Conservation (phyloP, 2,797 vertebrate species). For the Micromesistius poutassou region DNA sequence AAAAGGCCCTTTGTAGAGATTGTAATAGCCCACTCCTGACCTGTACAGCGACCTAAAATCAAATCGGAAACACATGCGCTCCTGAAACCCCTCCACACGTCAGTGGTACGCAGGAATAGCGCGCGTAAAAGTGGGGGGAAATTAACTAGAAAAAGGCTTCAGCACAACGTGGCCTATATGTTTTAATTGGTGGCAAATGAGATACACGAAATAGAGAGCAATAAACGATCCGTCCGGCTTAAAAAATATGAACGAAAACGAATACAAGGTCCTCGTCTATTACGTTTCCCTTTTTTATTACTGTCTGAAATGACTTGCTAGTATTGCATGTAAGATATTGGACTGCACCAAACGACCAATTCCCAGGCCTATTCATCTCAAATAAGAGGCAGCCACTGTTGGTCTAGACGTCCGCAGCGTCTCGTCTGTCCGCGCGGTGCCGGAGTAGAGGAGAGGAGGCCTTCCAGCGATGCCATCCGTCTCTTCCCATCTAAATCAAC, state of each 20-base stretch:
- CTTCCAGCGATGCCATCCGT: constrained; percentile 51
- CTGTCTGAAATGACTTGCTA: background rate
- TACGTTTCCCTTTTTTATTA: background rate
- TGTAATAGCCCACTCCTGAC: background rate
- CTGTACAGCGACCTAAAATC: background rate
- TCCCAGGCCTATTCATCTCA: background rate
- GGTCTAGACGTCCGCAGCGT: no score
- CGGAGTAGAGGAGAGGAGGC: constrained; percentile 24
- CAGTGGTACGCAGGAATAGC: background rate
- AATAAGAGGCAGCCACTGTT: no score
- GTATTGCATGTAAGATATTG: background rate
- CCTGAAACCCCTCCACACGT: background rate
- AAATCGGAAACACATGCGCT: background rate
- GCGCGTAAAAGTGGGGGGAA: background rate
- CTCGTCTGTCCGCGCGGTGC: background rate
- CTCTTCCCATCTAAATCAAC: constrained; percentile 57
- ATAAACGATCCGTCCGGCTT: no score
- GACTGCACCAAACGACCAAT: background rate
- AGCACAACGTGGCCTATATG: background rate
- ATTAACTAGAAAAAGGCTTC: background rate
- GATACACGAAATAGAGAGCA: no score
- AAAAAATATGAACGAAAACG: no score
- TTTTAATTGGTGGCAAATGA: background rate
- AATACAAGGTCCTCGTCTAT: no score
- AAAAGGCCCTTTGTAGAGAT: background rate